A percentile compares a stretch with the other conserved stretches of the same genome.
These are phyloP conservation scores for Erethizon dorsatum DNA, from an alignment of 2,797 vertebrate genomes.

Conservation along the genomic window DNA sequence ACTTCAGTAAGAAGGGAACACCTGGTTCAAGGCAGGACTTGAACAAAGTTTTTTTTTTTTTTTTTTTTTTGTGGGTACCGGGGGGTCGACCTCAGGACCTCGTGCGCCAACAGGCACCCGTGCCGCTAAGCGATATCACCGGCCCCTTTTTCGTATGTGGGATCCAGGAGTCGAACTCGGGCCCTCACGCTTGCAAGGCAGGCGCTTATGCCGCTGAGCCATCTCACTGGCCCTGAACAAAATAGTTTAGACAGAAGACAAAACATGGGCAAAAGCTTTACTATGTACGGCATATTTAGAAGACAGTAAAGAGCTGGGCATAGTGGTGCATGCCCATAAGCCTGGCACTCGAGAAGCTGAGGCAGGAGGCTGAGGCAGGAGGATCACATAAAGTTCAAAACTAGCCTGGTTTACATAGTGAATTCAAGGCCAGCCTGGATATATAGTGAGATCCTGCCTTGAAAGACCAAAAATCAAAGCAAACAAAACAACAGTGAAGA, in stretches of 20 bases:
- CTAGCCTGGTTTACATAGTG: neutral
- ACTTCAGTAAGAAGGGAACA: neutral
- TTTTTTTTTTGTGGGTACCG: no score
- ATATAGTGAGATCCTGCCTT: neutral
- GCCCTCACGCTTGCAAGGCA: no score
- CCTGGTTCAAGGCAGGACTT: neutral
- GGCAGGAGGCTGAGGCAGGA: neutral
- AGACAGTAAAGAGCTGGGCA: neutral
- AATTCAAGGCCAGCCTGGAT: neutral
- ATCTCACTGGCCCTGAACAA: neutral
- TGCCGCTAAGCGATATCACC: no score
- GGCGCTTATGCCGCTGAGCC: no score
- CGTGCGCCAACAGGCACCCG: no score
- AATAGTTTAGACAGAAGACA: constrained; percentile 10
- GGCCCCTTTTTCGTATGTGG: no score
- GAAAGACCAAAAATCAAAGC: neutral
- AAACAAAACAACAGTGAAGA: neutral
- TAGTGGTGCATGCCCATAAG: neutral
- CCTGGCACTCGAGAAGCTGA: neutral
- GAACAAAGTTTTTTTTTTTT: neutral
- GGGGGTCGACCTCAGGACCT: no score
- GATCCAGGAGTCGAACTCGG: no score
- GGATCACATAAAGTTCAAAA: neutral
- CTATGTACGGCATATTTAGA: neutral
- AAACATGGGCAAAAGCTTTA: neutral